Evolutionary conservation across 1,140 invertebrate genomes (phyloP).

Genomic region (Bombus superbus): DNA sequence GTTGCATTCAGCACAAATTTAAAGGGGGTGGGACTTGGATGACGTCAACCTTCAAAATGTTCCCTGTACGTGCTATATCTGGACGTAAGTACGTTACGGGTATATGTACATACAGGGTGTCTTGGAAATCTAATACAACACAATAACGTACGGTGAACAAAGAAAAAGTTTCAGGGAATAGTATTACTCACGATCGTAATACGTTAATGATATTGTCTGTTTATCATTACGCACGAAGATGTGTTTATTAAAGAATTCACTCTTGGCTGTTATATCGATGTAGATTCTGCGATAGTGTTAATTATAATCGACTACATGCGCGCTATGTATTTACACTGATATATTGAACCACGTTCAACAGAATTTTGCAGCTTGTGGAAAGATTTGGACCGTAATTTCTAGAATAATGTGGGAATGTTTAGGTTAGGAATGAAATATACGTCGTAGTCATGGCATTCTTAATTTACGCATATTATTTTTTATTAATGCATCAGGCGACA

Average conservation of each 20-base stretch:
- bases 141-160: neutral
- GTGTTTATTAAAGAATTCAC: neutral
- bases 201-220: neutral
- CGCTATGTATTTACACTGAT: neutral
- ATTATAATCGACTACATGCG: constrained; percentile 6
- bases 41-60: constrained; percentile 73
- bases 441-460: no score
- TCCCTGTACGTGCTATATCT: constrained; percentile 60
- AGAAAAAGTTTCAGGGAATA: no score
- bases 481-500: no score
- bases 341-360: neutral
- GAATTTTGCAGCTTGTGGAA: neutral
- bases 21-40: constrained; percentile 67
- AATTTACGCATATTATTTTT: no score
- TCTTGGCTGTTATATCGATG: neutral
- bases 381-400: neutral
- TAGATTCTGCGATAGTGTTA: neutral
- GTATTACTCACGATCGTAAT: neutral
- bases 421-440: no score
- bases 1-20: constrained; percentile 68
- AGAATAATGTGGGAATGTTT: neutral
- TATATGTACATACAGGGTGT: constrained; percentile 19
- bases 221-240: neutral
- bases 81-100: constrained; percentile 40
- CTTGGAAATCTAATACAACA: constrained; percentile 28